Evolutionary conservation across 2,113 vertebrate species (phyloP).

Genomic region (Octodon degus): DNA sequence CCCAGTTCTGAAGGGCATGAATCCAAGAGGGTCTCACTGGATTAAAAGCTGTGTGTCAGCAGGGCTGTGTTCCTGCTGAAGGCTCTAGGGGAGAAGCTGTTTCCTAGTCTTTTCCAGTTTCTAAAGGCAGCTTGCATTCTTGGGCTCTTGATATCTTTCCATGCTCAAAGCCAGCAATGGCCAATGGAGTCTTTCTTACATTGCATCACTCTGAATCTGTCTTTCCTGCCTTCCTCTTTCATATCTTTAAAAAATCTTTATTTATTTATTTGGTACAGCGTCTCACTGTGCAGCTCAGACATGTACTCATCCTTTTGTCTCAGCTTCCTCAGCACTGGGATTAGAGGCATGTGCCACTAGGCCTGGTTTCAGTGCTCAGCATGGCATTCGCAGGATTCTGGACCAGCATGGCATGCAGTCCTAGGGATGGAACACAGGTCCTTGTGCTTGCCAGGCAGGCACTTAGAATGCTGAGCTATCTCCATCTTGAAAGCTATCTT

Average conservation of each 20-base stretch:
- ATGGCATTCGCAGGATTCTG: no score
- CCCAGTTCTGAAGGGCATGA: conserved; percentile 14
- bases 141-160: neutral
- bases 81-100: neutral
- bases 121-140: neutral
- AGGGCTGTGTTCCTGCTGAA: neutral
- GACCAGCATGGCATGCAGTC: no score
- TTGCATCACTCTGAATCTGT: conserved; percentile 15
- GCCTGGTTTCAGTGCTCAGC: no score
- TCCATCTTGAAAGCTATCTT: neutral
- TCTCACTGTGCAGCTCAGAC: no score
- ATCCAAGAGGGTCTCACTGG: neutral
- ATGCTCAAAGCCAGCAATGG: conserved; percentile 3
- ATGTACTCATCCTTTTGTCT: no score
- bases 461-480: no score
- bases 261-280: no score
- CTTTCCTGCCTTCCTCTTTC: neutral
- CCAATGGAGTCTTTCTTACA: neutral
- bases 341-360: no score
- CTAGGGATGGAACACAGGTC: no score
- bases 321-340: no score
- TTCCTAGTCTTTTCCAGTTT: conserved; percentile 21
- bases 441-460: no score
- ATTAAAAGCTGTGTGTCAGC: conserved; percentile 16
- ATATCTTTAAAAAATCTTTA: neutral